Evolutionary conservation across 2,888 invertebrate genomes (phyloP), one percentile per base, ranked within the genome.

Genomic region (Metallyticus violacea): DNA sequence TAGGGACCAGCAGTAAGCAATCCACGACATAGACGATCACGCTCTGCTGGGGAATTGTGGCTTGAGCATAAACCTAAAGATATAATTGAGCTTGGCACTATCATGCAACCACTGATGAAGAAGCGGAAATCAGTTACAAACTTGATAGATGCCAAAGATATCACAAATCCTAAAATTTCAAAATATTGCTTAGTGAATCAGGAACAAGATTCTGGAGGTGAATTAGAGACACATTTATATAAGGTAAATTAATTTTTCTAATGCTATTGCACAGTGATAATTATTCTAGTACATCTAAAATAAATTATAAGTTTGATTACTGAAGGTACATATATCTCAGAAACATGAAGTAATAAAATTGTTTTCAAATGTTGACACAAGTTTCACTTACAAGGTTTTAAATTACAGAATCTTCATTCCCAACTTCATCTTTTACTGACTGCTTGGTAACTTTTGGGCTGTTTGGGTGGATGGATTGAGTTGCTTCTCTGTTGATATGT

Each of bases 121-220:
- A 95, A 96, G 90, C 95, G 97, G 89, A 97, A 97, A 91, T 97
- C 98, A 0, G 94, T 99, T 0, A 95, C 96, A 7, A 96, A 97
- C 91, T 92, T 99, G 22, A 96, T 96, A 0, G 96, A 95, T 88
- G 95, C 96, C 0, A 97, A 96, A 88, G 95, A 93, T 94, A 94
- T 98, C 7, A 94, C 95, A 0, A 94, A 95, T 90, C 92, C 93
- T 0, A 95, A 95, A 90, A 95, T 94, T 89, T 95, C 96, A 0
- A 98, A 98, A 90, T 99, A 99, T 91, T 97, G 98, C 89, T 93
- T 99, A 0, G 96, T 98, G 26, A 96, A 98, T 0, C 99, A 99
- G 92, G 97, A 97, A 89, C 96, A 97, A 26, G 98, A 98, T 91
- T 95, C 96, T 0, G 97, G 97, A 89, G 99, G 99, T 0, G 98